Evolutionary conservation across 2,113 vertebrate genomes (phyloP).

Genomic region (Oreochromis spilurus): DNA sequence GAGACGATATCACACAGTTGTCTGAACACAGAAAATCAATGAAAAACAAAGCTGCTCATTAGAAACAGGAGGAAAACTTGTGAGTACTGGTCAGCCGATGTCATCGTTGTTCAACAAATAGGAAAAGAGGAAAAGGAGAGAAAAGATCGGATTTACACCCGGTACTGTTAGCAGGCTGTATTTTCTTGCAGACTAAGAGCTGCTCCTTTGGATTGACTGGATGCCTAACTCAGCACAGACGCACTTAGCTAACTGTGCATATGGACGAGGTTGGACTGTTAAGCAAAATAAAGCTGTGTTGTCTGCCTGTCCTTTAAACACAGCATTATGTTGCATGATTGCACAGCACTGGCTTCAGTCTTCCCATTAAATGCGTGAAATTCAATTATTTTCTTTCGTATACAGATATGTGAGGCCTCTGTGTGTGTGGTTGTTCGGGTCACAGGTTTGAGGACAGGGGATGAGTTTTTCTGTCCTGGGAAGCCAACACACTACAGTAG

Average conservation of each 20-base stretch:
- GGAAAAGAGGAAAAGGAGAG: slow-evolving; percentile 25
- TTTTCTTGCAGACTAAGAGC: slow-evolving; percentile 11
- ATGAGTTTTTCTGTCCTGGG: neutral
- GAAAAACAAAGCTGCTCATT: slow-evolving; percentile 59
- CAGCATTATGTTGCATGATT: neutral
- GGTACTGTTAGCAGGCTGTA: slow-evolving; percentile 47
- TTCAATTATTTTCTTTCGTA: neutral
- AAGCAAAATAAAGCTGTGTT: neutral
- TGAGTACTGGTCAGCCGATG: slow-evolving; percentile 21
- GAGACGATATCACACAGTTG: slow-evolving; percentile 57
- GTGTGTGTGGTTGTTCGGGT: neutral
- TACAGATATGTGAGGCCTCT: neutral
- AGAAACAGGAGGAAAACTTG: slow-evolving; percentile 47
- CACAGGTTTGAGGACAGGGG: neutral
- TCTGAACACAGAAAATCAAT: slow-evolving; percentile 63
- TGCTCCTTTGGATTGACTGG: neutral
- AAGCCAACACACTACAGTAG: neutral
- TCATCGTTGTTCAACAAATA: slow-evolving; percentile 64
- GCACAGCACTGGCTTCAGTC: neutral
- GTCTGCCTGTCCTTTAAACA: neutral
- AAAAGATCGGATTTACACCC: slow-evolving; percentile 36
- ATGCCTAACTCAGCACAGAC: slow-evolving; percentile 47
- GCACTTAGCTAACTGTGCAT: slow-evolving; percentile 42
- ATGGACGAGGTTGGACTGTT: neutral
- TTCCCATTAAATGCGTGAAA: neutral